A percentile compares a stretch with the other conserved stretches of the same genome.
Conservation (phyloP, 2,888 invertebrate genomes). For the Drosophila parthenogenetica region DNA sequence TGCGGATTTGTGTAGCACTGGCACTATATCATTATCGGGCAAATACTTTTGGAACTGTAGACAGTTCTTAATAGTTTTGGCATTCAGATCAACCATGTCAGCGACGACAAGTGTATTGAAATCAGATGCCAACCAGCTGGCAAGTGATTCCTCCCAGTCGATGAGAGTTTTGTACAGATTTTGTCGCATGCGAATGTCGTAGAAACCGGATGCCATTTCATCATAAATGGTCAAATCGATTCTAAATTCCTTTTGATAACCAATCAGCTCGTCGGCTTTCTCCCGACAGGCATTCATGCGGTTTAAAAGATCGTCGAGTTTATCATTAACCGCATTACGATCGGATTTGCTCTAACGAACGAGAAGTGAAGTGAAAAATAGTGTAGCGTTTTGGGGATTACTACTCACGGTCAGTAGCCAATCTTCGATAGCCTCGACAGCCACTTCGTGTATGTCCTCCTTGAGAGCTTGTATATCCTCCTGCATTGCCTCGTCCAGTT, state of each 20-base stretch:
- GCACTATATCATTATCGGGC: slow-evolving; percentile 92
- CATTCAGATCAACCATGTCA: slow-evolving; percentile 89
- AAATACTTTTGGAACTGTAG: slow-evolving; percentile 93
- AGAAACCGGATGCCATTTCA: slow-evolving; percentile 91
- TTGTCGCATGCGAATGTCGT: slow-evolving; percentile 92
- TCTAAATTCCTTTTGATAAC: slow-evolving; percentile 94
- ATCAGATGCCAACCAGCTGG: slow-evolving; percentile 87
- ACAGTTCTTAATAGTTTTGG: slow-evolving; percentile 90
- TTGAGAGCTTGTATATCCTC: slow-evolving; percentile 91
- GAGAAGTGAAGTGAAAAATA: too few relatives aligned
- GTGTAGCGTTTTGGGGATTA: background rate
- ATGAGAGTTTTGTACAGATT: slow-evolving; percentile 92
- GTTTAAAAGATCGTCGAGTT: slow-evolving; percentile 88
- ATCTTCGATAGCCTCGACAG: slow-evolving; percentile 88
- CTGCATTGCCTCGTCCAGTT: slow-evolving; percentile 90
- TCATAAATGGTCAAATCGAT: slow-evolving; percentile 94
- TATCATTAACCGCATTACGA: slow-evolving; percentile 88
- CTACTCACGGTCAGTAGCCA: slow-evolving; percentile 79
- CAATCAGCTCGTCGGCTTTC: slow-evolving; percentile 90
- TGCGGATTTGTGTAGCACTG: slow-evolving; percentile 90
- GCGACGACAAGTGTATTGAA: slow-evolving; percentile 88
- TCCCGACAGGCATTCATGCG: slow-evolving; percentile 88
- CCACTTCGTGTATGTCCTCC: slow-evolving; percentile 90
- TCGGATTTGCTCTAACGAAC: slow-evolving; percentile 89
- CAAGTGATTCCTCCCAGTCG: slow-evolving; percentile 89